phyloP scores from a whole-genome alignment of 2,113 vertebrate genomes.

The Vulpes lagopus region DNA sequence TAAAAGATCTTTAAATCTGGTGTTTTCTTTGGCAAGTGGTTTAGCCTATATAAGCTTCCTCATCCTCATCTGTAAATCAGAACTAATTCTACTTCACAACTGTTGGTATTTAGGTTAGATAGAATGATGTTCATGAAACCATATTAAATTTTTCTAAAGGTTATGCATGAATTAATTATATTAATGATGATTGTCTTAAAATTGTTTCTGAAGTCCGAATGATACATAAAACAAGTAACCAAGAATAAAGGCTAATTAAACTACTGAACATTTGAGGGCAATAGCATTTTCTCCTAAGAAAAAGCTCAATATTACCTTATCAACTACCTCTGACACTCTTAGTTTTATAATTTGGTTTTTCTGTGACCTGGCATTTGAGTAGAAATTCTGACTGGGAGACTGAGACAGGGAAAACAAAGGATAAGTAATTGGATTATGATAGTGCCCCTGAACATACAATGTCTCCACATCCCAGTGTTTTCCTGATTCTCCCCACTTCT shows the following conservation, averaged over 20 bases:
- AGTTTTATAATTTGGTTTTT: neutral
- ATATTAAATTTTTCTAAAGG: neutral
- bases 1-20: neutral
- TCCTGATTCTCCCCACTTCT: neutral
- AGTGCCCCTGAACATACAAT: neutral
- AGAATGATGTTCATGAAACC: neutral
- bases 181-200: neutral
- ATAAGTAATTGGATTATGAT: neutral
- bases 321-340: neutral
- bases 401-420: neutral
- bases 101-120: neutral
- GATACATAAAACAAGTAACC: neutral
- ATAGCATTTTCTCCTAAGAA: neutral
- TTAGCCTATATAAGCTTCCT: neutral
- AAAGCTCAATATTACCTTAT: neutral
- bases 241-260: conserved; percentile 11
- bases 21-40: neutral
- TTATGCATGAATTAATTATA: neutral
- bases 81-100: neutral
- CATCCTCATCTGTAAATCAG: neutral
- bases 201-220: neutral
- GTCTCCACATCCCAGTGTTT: neutral
- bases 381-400: neutral
- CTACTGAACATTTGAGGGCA: neutral
- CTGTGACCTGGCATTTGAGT: neutral